These are phyloP conservation scores for fruit fly (Drosophila melanogaster) DNA, from an alignment of 1,140 invertebrate genomes.

Conservation along the genomic window Release_6_plus_ISO1_MT NT_037436.4:7579501-7580000, in stretches of 20 bases:
- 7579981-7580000: conserved; percentile 12
- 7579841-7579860: conserved; percentile 25
- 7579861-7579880: neutral
- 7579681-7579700: conserved; percentile 72
- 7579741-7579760: conserved; percentile 19
- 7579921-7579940: conserved; percentile 63
- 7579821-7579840: conserved; percentile 80
- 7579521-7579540: conserved; percentile 46
- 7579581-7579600: conserved; percentile 61
- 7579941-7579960: conserved; percentile 80
- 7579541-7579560: conserved; percentile 64
- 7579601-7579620: neutral
- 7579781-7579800: conserved; percentile 83
- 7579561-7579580: conserved; percentile 83
- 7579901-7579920: conserved; percentile 2
- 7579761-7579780: conserved; percentile 80
- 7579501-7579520: conserved; percentile 73
- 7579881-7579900: neutral
- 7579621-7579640: conserved; percentile 1
- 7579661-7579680: conserved; percentile 59
- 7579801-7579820: conserved; percentile 82
- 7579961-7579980: conserved; percentile 75
- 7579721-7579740: conserved; percentile 34
- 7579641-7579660: neutral
- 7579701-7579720: conserved; percentile 79